phyloP scores from a whole-genome alignment of 2,797 vertebrate species.

The Apogon talboti region DNA sequence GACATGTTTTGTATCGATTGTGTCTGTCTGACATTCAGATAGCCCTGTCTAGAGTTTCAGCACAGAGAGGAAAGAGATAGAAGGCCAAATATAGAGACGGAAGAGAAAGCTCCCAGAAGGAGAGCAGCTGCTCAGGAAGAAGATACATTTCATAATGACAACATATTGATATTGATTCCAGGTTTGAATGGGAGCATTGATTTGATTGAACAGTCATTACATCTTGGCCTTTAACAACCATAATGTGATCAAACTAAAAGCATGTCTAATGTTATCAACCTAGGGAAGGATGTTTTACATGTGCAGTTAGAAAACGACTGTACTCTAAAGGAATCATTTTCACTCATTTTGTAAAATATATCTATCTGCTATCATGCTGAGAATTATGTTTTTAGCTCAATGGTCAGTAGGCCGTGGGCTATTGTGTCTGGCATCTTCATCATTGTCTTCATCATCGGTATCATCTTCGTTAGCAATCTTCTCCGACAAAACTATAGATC shows the following conservation, averaged over 20 bases:
- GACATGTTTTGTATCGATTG: slow-evolving; percentile 75
- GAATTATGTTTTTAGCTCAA: no score
- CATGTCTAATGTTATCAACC: slow-evolving; percentile 70
- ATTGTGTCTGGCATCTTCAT: no score
- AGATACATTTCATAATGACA: slow-evolving; percentile 81
- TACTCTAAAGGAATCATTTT: not conserved
- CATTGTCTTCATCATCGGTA: no score
- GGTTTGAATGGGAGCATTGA: slow-evolving; percentile 81
- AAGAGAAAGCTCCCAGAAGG: slow-evolving; percentile 45
- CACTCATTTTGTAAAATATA: not conserved
- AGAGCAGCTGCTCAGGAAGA: slow-evolving; percentile 75
- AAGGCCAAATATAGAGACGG: slow-evolving; percentile 38
- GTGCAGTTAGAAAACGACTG: slow-evolving; percentile 10
- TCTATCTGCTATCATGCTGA: not conserved
- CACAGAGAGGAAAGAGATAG: slow-evolving; percentile 30
- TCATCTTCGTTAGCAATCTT: no score
- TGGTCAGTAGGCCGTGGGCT: no score
- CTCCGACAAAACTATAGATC: not conserved
- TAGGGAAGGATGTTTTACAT: slow-evolving; percentile 27
- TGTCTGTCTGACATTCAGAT: slow-evolving; percentile 64
- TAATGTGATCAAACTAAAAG: slow-evolving; percentile 87
- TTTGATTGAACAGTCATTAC: slow-evolving; percentile 83
- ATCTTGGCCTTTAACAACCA: slow-evolving; percentile 68
- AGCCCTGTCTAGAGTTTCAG: slow-evolving; percentile 66
- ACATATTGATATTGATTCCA: slow-evolving; percentile 85